These are phyloP conservation scores for Oostethus manadensis DNA, from an alignment of 2,113 vertebrate genomes.

Conservation along the genomic window DNA sequence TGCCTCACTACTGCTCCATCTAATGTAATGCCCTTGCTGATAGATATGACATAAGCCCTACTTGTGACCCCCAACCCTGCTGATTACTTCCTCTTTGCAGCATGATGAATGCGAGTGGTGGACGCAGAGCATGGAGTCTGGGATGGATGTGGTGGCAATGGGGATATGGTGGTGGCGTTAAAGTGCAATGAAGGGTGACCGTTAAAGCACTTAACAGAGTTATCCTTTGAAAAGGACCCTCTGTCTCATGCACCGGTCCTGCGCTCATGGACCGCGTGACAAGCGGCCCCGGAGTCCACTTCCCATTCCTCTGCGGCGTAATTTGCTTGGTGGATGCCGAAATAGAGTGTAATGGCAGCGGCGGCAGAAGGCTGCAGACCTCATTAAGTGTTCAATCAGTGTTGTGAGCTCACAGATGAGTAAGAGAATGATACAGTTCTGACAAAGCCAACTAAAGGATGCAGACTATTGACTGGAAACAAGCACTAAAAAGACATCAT, in stretches of 20 bases:
- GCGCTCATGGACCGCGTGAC: constrained; percentile 44
- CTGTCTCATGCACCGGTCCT: constrained; percentile 40
- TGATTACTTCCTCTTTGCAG: constrained; percentile 38
- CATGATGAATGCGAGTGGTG: constrained; percentile 57
- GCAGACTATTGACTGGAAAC: constrained; percentile 42
- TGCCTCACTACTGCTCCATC: constrained; percentile 40
- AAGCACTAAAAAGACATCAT: constrained; percentile 29
- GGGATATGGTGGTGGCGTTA: constrained; percentile 8
- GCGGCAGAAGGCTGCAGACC: constrained; percentile 18
- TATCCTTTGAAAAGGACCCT: constrained; percentile 46
- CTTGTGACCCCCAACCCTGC: background rate
- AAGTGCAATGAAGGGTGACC: constrained; percentile 42
- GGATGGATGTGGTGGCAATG: constrained; percentile 13
- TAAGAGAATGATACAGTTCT: constrained; percentile 14
- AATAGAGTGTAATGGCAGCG: constrained; percentile 41
- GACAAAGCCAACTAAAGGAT: constrained; percentile 5
- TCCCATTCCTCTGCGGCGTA: constrained; percentile 33
- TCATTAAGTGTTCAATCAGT: constrained; percentile 35
- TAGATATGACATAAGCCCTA: constrained; percentile 21
- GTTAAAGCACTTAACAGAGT: constrained; percentile 58
- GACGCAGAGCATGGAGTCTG: constrained; percentile 19
- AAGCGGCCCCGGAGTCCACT: constrained; percentile 34
- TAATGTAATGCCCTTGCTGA: constrained; percentile 34
- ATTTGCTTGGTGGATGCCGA: constrained; percentile 33
- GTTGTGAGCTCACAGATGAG: constrained; percentile 7